These are phyloP conservation scores for Opisthograptis luteolata DNA, from an alignment of 2,888 invertebrate genomes.

Conservation along the genomic window DNA sequence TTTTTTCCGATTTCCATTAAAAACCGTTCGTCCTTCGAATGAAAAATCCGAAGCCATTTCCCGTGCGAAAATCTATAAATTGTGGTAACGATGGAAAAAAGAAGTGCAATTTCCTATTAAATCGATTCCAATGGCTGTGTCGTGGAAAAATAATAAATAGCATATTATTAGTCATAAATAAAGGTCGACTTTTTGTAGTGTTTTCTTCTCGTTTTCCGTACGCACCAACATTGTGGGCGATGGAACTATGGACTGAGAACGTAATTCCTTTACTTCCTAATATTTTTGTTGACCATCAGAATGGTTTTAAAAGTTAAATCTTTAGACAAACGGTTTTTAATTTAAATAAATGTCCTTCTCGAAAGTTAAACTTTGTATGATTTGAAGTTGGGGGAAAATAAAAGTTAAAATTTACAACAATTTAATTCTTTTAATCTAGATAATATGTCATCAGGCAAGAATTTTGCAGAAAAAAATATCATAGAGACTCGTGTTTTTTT, in stretches of 20 bases:
- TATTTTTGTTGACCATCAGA: background rate
- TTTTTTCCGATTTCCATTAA: conserved; percentile 1
- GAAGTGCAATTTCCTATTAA: conserved; percentile 54
- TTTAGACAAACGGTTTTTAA: too few relatives aligned
- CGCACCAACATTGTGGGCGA: conserved; percentile 42
- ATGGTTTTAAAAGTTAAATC: background rate
- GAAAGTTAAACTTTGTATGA: too few relatives aligned
- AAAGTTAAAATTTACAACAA: too few relatives aligned
- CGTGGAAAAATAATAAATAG: conserved; percentile 51
- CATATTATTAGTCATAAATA: conserved; percentile 62
- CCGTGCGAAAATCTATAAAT: conserved; percentile 31
- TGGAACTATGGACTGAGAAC: conserved; percentile 11
- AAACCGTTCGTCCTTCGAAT: background rate
- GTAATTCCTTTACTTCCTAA: background rate
- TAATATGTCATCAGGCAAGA: too few relatives aligned
- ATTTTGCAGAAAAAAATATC: too few relatives aligned
- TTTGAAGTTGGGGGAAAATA: too few relatives aligned
- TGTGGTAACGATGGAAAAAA: conserved; percentile 32
- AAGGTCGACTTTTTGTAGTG: conserved; percentile 50
- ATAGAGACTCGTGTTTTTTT: too few relatives aligned
- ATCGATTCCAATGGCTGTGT: conserved; percentile 45
- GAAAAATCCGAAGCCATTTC: conserved; percentile 14
- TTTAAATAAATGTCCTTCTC: too few relatives aligned
- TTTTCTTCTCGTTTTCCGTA: too few relatives aligned
- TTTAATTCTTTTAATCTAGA: too few relatives aligned